These are phyloP conservation scores for Mionectes macconnelli DNA, from an alignment of 2,113 vertebrate species.

Conservation along the genomic window DNA sequence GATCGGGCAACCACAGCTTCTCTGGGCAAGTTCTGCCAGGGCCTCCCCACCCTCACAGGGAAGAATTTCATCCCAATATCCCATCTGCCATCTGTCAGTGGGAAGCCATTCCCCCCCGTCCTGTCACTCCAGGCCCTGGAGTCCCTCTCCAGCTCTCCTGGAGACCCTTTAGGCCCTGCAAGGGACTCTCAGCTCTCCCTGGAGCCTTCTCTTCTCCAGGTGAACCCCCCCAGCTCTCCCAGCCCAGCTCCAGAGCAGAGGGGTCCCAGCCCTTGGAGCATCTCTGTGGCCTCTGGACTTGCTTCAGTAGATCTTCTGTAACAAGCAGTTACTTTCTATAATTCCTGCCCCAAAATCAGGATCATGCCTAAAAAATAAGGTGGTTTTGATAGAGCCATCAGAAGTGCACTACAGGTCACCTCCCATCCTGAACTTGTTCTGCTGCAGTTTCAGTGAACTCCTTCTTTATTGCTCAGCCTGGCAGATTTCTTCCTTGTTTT, in stretches of 20 bases:
- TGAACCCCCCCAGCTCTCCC: not conserved
- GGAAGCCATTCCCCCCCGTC: not conserved
- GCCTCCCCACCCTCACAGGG: fast-evolving
- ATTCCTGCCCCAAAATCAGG: not conserved
- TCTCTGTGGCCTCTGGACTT: too few species aligned
- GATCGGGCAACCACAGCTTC: not conserved
- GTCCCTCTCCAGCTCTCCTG: not conserved
- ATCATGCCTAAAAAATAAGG: not conserved
- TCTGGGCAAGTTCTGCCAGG: not conserved
- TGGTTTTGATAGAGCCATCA: not conserved
- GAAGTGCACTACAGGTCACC: not conserved
- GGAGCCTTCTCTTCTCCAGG: not conserved
- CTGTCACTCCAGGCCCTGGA: not conserved
- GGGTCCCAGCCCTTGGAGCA: not conserved
- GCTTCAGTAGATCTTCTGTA: not conserved
- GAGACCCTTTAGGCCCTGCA: fast-evolving
- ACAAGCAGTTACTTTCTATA: not conserved
- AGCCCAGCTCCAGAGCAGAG: not conserved
- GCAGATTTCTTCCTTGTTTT: not conserved
- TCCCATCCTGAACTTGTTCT: not conserved
- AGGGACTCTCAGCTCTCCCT: not conserved
- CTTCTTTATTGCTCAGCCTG: not conserved
- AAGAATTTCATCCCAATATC: fast-evolving
- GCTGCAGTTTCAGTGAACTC: not conserved
- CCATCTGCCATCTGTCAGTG: not conserved